phyloP scores from a whole-genome alignment of 2,797 vertebrate genomes.

The Cryptoblepharus egeriae region DNA sequence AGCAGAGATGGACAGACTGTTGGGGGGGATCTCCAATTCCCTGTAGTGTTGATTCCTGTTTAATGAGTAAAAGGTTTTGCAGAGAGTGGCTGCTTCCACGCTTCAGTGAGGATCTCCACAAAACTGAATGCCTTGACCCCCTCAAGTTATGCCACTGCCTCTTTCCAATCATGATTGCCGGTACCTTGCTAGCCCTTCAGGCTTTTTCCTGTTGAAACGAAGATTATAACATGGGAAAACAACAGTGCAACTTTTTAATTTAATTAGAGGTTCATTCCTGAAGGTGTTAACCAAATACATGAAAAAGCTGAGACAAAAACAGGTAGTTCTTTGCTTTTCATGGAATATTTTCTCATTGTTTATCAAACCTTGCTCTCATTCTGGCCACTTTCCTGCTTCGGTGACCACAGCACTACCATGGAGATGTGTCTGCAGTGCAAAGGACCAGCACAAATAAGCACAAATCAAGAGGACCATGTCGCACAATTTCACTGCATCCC shows the following conservation, averaged over 20 bases:
- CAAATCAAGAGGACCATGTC: not conserved
- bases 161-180: not conserved
- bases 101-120: too few relatives aligned
- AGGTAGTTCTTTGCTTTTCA: too few relatives aligned
- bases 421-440: not conserved
- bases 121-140: too few relatives aligned
- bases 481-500: conserved; percentile 22
- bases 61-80: too few relatives aligned
- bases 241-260: not conserved
- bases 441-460: not conserved
- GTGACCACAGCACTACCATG: not conserved
- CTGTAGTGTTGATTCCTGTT: too few relatives aligned
- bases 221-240: not conserved
- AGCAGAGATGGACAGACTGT: too few relatives aligned
- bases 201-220: not conserved
- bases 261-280: not conserved
- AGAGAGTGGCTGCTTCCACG: too few relatives aligned
- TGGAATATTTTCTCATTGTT: too few relatives aligned
- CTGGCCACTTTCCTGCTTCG: not conserved
- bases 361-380: not conserved
- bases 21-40: too few relatives aligned
- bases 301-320: too few relatives aligned
- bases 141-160: too few relatives aligned
- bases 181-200: not conserved
- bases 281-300: too few relatives aligned